Evolutionary conservation across 2,888 invertebrate species (phyloP), one percentile per base, ranked within the genome.

Genomic region (Meloe dianella): DNA sequence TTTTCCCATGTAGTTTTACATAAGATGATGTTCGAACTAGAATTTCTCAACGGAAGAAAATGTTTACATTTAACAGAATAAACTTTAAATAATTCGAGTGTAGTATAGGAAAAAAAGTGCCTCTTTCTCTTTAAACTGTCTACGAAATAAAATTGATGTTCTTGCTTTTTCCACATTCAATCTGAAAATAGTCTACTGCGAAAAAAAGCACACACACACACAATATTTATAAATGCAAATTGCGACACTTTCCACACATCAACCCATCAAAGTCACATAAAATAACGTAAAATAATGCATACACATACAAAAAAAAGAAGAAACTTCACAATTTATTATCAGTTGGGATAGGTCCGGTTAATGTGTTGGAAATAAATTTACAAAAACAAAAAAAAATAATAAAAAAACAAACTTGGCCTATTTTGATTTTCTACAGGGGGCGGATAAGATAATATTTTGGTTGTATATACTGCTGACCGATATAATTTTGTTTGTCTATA

Each of bases 371-470:
- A 54, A 12, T 54, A 12, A 54, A 54, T 17, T 47, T 24, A 47
- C 2, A 27, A 54, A 54, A 7, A 22, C 4, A 51, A 1, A 4
- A 6, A 1, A 51, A 10, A 1, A 47, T 17, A 24, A n/a, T n/a
- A 75, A 74, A 71, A 77, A 77, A 77, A 77, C 76, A 78, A 78
- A 77, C 77, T 69, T 64, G 61, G 68, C 74, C 73, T 77, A 76
- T 78, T 78, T 77, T 77, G 73, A 75, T 77, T 76, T 72, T 72
- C 61, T 70, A 69, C 67, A 72, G 71, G 71, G 73, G 68, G 71
- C 60, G 69, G 70, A 66, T 72, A 69, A 57, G 66, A 73, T 66
- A 73, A 73, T 73, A 73, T 73, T 73, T 71, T 73, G 66, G 63
- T 69, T 67, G 65, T 61, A 64, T 22, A 10, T 71, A 71, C 68